Percentiles rank a stretch among this genome's conserved stretches.
Conservation (phyloP, 2,113 vertebrate species). For the Sisor rabdophorus region DNA sequence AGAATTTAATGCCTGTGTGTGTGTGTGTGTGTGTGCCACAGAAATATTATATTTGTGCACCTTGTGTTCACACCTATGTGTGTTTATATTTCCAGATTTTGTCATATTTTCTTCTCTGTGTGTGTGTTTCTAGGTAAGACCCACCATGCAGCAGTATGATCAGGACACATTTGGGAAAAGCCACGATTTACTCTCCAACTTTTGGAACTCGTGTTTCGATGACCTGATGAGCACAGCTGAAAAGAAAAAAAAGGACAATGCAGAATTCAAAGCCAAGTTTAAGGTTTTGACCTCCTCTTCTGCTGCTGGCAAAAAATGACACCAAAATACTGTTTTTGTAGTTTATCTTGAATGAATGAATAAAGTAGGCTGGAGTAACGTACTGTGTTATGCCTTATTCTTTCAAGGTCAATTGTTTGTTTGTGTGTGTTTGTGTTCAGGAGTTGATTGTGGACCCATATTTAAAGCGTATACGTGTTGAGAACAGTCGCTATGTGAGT, state of each 20-base stretch:
- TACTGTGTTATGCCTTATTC: background rate
- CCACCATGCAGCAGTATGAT: constrained; percentile 88
- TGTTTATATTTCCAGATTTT: background rate
- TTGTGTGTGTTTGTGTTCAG: constrained; percentile 58
- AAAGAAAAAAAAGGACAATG: constrained; percentile 74
- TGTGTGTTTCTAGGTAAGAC: constrained; percentile 74
- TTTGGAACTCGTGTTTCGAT: constrained; percentile 97
- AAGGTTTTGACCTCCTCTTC: constrained; percentile 70
- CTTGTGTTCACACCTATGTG: background rate
- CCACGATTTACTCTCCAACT: constrained; percentile 94
- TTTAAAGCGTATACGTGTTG: constrained; percentile 69
- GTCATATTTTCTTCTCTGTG: background rate
- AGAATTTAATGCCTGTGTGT: constrained; percentile 50
- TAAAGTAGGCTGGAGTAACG: background rate
- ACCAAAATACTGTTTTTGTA: background rate
- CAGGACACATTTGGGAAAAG: constrained; percentile 88
- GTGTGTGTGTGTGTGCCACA: background rate
- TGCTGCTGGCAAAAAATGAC: background rate
- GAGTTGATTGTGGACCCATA: constrained; percentile 80
- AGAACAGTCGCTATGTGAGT: constrained; percentile 73
- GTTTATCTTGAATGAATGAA: background rate
- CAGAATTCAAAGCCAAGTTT: constrained; percentile 75
- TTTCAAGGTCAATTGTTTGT: background rate
- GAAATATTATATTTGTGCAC: background rate
- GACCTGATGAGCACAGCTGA: constrained; percentile 86